A percentile compares a stretch with the other conserved stretches of the same genome.
phyloP scores from a whole-genome alignment of 2,888 invertebrate species.

The Apamea epomidion region DNA sequence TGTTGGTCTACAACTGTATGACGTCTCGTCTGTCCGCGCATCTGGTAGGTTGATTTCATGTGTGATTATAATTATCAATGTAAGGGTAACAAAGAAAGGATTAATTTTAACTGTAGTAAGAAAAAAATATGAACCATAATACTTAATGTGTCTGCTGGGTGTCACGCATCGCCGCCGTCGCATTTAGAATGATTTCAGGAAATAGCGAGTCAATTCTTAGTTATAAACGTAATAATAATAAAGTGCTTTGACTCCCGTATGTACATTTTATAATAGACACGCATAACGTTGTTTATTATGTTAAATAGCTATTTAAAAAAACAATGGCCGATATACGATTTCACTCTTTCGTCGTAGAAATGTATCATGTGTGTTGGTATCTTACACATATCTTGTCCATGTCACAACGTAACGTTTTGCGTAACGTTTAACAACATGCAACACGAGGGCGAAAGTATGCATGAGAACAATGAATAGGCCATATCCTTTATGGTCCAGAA shows the following conservation, averaged over 20 bases:
- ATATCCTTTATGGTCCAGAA: conserved; percentile 88
- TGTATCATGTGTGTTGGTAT: conserved; percentile 3
- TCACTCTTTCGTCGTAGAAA: background rate
- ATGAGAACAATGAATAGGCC: conserved; percentile 82
- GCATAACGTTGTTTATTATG: background rate
- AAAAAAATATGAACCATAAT: background rate
- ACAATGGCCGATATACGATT: background rate
- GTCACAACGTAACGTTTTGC: conserved; percentile 52
- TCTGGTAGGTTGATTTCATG: background rate
- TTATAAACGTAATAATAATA: background rate
- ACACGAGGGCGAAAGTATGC: conserved; percentile 67
- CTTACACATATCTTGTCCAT: conserved; percentile 16
- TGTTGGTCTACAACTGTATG: background rate
- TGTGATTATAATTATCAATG: background rate
- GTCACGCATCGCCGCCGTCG: too few relatives aligned
- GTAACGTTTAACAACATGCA: conserved; percentile 65
- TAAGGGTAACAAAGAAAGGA: too few relatives aligned
- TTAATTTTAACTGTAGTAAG: background rate
- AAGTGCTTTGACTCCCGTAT: background rate
- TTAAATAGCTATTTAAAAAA: background rate
- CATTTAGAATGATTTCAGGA: background rate
- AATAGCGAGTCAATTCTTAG: background rate
- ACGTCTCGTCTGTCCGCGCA: background rate
- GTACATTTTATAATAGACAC: background rate
- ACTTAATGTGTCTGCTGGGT: background rate